A percentile compares a stretch with the other conserved stretches of the same genome.
These are phyloP conservation scores for Lymantria monacha DNA, from an alignment of 2,888 invertebrate genomes.

Conservation along the genomic window DNA sequence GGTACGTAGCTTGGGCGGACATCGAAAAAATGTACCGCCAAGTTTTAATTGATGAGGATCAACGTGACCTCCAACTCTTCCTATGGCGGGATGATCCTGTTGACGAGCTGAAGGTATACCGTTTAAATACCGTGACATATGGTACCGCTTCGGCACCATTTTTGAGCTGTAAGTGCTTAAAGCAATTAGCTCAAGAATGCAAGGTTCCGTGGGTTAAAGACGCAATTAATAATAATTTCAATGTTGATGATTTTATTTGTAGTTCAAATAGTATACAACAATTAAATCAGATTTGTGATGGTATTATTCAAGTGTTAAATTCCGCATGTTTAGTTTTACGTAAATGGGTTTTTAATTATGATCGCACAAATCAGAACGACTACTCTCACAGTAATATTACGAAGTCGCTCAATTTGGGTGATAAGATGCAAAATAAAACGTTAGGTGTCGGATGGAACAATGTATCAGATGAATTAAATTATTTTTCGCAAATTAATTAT, in stretches of 20 bases:
- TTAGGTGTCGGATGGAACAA: not conserved
- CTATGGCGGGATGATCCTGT: conserved; percentile 2
- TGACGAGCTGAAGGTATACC: not conserved
- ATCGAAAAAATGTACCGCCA: conserved; percentile 1
- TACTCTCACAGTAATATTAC: not conserved
- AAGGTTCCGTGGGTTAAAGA: not conserved
- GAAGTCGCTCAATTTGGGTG: not conserved
- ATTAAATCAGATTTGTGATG: not conserved
- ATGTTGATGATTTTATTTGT: too few relatives aligned
- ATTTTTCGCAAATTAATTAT: not conserved
- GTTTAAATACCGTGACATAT: conserved; percentile 1
- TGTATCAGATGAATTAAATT: not conserved
- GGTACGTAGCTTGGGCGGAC: conserved; percentile 1
- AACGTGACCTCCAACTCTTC: conserved; percentile 1
- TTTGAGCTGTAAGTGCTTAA: conserved; percentile 1
- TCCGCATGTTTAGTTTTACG: not conserved
- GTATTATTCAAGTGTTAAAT: not conserved
- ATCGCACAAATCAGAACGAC: not conserved
- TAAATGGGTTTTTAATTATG: not conserved
- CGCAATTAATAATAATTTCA: not conserved
- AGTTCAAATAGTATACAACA: not conserved
- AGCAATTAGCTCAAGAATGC: not conserved
- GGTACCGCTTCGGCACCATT: conserved; percentile 5
- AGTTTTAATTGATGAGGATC: not conserved
- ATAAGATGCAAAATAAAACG: not conserved